Evolutionary conservation across 2,797 vertebrate genomes (phyloP).

Genomic region (Sebastes glaucus): DNA sequence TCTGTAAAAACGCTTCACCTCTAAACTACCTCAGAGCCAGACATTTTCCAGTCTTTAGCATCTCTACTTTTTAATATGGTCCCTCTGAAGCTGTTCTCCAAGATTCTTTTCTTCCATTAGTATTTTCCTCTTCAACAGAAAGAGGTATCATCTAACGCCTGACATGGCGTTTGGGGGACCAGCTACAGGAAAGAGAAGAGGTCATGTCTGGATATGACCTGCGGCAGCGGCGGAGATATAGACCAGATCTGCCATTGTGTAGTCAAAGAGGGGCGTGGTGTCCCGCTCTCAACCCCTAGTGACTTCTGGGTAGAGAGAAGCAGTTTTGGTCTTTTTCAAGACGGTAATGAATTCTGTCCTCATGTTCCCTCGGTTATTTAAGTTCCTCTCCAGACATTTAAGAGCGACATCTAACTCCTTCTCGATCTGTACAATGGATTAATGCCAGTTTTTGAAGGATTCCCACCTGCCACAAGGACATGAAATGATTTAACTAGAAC

Average conservation of each 20-base stretch:
- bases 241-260: constrained; percentile 64
- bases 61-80: constrained; percentile 64
- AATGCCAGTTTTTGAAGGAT: neutral
- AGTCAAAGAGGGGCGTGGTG: constrained; percentile 29
- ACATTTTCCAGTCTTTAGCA: constrained; percentile 62
- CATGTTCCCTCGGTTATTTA: constrained; percentile 11
- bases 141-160: constrained; percentile 73
- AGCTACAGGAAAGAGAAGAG: constrained; percentile 71
- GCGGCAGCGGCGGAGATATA: constrained; percentile 65
- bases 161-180: constrained; percentile 56
- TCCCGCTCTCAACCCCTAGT: constrained; percentile 16
- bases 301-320: constrained; percentile 24
- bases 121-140: constrained; percentile 54
- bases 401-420: neutral
- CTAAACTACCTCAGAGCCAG: constrained; percentile 42
- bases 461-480: neutral
- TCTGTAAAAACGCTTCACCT: constrained; percentile 60
- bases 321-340: constrained; percentile 25
- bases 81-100: constrained; percentile 54
- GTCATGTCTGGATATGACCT: constrained; percentile 72
- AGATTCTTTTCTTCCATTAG: constrained; percentile 28
- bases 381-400: constrained; percentile 13
- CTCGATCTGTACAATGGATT: neutral
- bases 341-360: constrained; percentile 31
- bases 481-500: neutral